Evolutionary conservation across 2,797 vertebrate species (phyloP).

Genomic region (Thripadectes ignobilis): DNA sequence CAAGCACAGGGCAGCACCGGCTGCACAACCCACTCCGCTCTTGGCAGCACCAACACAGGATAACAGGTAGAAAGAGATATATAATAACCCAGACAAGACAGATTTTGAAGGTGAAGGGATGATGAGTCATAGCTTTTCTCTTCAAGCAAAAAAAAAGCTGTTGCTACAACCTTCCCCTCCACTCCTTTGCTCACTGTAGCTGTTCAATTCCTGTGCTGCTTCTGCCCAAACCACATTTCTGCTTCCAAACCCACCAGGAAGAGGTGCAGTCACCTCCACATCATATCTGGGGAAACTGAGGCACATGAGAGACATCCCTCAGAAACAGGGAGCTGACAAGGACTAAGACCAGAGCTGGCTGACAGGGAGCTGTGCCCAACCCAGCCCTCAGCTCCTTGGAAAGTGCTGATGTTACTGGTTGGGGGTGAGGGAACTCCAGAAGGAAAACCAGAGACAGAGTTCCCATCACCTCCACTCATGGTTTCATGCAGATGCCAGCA

Average conservation of each 20-base stretch:
- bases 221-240: not conserved
- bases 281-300: not conserved
- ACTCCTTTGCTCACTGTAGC: not conserved
- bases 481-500: not conserved
- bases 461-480: not conserved
- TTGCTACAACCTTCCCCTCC: not conserved
- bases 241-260: not conserved
- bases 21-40: not conserved
- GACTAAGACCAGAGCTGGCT: not conserved
- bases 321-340: not conserved
- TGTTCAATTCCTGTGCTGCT: not conserved
- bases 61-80: not conserved
- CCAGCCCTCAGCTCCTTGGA: not conserved
- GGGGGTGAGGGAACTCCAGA: not conserved
- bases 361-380: not conserved
- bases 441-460: not conserved
- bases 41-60: not conserved
- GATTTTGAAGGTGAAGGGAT: not conserved
- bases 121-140: not conserved
- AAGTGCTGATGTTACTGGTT: not conserved
- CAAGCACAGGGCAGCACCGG: not conserved
- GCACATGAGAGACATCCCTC: not conserved
- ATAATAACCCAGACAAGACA: not conserved
- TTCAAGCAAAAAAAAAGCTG: not conserved
- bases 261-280: fast-evolving